Conservation (phyloP, 2,113 vertebrate genomes). For the Acrocephalus kingi region DNA sequence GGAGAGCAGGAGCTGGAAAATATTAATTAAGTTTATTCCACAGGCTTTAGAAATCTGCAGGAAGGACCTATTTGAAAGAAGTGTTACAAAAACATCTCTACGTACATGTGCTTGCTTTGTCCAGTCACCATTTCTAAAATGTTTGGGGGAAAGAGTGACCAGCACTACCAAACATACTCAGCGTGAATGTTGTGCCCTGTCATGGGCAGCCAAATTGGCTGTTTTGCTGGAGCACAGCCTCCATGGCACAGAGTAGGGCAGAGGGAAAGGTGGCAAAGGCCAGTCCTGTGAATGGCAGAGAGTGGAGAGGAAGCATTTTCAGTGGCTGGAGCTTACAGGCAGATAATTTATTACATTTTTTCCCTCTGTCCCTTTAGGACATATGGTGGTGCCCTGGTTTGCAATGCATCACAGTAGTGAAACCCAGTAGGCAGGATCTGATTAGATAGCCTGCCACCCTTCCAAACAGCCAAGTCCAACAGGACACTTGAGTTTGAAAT, state of each 20-base stretch:
- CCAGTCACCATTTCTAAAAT: background rate
- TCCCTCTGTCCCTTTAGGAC: background rate
- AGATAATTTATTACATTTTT: background rate
- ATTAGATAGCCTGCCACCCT: background rate
- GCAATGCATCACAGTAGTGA: background rate
- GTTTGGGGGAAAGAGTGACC: background rate
- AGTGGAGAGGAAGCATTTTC: background rate
- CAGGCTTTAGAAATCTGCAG: constrained; percentile 2
- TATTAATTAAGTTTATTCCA: constrained; percentile 9
- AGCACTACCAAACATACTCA: background rate
- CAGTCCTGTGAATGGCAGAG: background rate
- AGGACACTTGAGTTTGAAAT: background rate
- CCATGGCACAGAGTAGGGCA: background rate
- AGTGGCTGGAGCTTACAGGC: background rate
- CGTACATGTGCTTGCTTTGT: background rate
- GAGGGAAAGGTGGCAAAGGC: background rate
- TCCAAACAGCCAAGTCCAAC: background rate
- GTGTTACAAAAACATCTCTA: background rate
- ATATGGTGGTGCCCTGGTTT: background rate
- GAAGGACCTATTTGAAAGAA: background rate
- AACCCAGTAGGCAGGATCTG: background rate
- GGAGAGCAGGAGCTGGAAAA: constrained; percentile 12
- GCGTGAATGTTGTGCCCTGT: background rate
- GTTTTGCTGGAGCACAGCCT: background rate
- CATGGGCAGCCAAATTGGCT: background rate